Base-by-base conservation (phyloP, 2,888 invertebrate species). In the Dioctria rufipes region DNA sequence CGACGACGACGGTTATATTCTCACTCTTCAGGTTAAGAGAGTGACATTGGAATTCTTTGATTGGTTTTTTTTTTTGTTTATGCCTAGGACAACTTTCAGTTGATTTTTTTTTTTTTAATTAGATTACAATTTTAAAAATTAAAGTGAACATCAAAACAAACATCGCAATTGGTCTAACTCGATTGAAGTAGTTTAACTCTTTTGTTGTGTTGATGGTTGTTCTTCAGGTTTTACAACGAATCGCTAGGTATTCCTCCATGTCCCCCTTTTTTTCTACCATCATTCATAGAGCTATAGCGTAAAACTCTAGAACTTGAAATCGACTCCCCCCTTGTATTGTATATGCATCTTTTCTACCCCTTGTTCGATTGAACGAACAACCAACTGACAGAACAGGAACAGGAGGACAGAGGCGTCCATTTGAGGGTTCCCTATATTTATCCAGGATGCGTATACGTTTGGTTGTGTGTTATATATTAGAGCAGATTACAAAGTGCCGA, bases 301-400 rank as follows among this genome's bases (percentile, higher is more conserved):
- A 25, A 25, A 25, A 25, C 25, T 25, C 2, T 43, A 42, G 37
- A 54, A 9, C 66, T 66, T 43, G 66, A 42, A 61, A 8, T 42
- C 11, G 13, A 40, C n/a, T 60, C 73, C 73, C 73, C 73, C 25
- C 25, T 25, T 25, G 25, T 25, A 25, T 40, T 40, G 73, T 25
- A 51, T 42, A 51, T 77, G 77, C 77, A 42, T 61, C 61, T 77
- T 77, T 77, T 63, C 63, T 39, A 63, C 9, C 77, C 63, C 63
- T 46, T 46, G 77, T 77, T 63, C 77, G 77, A 77, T 77, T 75
- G 43, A 60, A 75, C 73, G 73, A 77, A 51, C 77, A 77, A 25
- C 25, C 25, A 25, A 77, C 77, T 63, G 77, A 77, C 75, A 61
- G 61, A 60, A 43, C 61, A 51, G 77, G 77, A 77, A 63, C 63